phyloP scores from a whole-genome alignment of 2,113 vertebrate species.

The Zosterops lateralis region DNA sequence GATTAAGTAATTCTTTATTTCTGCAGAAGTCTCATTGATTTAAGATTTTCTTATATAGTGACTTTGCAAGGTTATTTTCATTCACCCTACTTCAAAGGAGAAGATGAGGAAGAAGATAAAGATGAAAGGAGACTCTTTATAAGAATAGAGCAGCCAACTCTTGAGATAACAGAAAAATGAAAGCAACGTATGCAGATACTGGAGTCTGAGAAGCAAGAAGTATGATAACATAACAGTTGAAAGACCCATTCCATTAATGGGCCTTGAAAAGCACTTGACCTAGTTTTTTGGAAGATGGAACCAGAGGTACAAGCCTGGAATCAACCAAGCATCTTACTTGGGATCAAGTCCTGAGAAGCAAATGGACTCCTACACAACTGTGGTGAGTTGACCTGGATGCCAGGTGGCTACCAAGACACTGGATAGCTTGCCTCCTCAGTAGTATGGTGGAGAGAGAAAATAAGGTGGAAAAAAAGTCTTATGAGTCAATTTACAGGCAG shows the following conservation, averaged over 20 bases:
- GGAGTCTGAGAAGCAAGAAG: neutral
- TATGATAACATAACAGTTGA: rapidly evolving
- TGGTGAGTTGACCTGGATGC: neutral
- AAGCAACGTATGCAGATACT: neutral
- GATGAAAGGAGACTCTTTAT: neutral
- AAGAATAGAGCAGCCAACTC: neutral
- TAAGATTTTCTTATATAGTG: neutral
- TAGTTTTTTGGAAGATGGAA: neutral
- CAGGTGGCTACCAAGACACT: neutral
- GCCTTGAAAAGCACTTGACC: neutral
- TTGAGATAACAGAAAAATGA: neutral
- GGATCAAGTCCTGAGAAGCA: neutral
- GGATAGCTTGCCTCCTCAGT: neutral
- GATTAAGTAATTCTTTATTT: neutral
- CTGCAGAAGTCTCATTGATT: constrained; percentile 5
- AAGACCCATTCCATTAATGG: neutral
- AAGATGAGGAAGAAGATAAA: neutral
- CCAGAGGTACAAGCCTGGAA: neutral
- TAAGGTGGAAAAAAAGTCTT: neutral
- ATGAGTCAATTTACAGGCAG: neutral
- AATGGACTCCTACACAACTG: neutral
- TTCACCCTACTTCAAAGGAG: neutral
- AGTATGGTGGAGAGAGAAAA: neutral
- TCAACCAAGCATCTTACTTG: neutral
- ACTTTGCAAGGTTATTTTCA: neutral